These are phyloP conservation scores for Amphipoea oculea DNA, from an alignment of 2,888 invertebrate species.

Conservation along the genomic window DNA sequence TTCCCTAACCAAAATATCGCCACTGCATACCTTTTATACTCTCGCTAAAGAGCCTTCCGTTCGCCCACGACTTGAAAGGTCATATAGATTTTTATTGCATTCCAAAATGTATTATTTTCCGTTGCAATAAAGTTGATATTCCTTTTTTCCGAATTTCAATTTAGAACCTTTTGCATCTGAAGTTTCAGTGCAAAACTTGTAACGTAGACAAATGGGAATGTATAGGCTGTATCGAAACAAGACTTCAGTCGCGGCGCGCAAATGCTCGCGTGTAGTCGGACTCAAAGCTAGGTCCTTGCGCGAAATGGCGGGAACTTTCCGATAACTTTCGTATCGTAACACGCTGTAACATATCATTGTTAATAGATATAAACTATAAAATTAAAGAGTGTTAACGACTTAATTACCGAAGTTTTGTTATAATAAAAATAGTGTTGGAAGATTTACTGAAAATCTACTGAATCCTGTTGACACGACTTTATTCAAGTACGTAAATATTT, in stretches of 20 bases:
- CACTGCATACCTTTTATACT: conserved; percentile 69
- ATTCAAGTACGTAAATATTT: conserved; percentile 57
- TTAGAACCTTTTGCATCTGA: conserved; percentile 64
- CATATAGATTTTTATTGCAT: conserved; percentile 7
- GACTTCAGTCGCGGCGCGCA: conserved; percentile 87
- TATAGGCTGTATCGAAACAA: conserved; percentile 82
- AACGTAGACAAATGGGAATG: conserved; percentile 86
- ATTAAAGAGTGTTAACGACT: conserved; percentile 41
- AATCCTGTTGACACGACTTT: conserved; percentile 25
- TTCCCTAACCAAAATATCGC: conserved; percentile 47
- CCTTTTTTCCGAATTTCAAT: neutral
- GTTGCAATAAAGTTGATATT: conserved; percentile 22
- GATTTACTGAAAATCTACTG: conserved; percentile 43
- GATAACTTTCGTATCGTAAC: conserved; percentile 80
- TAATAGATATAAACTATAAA: conserved; percentile 41
- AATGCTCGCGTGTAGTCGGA: conserved; percentile 82
- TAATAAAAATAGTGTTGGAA: conserved; percentile 52
- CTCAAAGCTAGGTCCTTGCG: conserved; percentile 70
- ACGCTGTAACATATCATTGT: conserved; percentile 66
- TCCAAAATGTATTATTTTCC: conserved; percentile 13
- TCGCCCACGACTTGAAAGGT: conserved; percentile 42
- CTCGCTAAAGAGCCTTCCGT: conserved; percentile 45
- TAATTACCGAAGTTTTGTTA: conserved; percentile 40
- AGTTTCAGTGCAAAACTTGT: conserved; percentile 81
- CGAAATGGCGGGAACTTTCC: conserved; percentile 86